phyloP scores from a whole-genome alignment of 2,113 vertebrate genomes.

The Mastomys coucha region DNA sequence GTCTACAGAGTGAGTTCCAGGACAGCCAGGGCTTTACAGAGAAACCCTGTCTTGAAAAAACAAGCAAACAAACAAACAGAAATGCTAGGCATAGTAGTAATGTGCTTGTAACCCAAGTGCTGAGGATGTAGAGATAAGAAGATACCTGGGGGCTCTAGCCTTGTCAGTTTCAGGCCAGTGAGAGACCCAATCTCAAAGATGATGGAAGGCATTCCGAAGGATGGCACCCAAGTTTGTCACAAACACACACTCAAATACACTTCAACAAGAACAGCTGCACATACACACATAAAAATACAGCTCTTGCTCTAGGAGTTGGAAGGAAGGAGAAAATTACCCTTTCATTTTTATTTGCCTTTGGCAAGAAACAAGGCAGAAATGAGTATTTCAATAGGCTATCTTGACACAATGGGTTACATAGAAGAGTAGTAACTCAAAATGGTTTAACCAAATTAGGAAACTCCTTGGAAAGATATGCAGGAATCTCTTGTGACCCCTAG shows the following conservation, averaged over 20 bases:
- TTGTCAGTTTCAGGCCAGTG: neutral
- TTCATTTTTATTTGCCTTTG: neutral
- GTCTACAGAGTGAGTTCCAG: too few species aligned
- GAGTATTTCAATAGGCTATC: conserved; percentile 55
- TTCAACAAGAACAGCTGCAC: neutral
- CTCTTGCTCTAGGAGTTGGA: neutral
- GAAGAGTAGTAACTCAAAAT: conserved; percentile 61
- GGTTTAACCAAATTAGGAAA: conserved; percentile 30
- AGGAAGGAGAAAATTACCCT: neutral
- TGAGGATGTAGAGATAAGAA: neutral
- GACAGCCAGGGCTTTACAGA: too few species aligned
- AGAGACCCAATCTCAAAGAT: neutral
- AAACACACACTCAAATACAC: neutral
- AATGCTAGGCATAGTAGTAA: neutral
- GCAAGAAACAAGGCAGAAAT: conserved; percentile 51
- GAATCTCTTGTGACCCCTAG: neutral
- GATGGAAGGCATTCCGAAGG: neutral
- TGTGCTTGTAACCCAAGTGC: too few species aligned
- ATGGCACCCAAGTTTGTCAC: too few species aligned
- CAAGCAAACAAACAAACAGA: too few species aligned
- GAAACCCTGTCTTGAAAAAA: too few species aligned
- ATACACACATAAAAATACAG: neutral
- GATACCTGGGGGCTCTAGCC: neutral
- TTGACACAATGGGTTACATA: conserved; percentile 18
- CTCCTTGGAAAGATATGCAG: neutral